Evolutionary conservation across 2,797 vertebrate genomes (phyloP).

Genomic region (Loriculus beryllinus): DNA sequence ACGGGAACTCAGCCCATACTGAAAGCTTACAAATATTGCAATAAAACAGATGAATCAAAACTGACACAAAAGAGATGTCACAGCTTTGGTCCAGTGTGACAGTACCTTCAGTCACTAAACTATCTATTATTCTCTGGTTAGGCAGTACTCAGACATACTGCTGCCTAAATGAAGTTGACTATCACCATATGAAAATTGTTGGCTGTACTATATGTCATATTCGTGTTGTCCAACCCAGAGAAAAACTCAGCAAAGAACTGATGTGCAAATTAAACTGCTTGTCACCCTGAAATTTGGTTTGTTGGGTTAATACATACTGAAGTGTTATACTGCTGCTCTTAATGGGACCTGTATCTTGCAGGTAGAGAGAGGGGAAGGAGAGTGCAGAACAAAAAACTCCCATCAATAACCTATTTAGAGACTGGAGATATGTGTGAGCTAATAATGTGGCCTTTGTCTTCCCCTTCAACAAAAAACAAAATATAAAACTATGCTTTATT

Average conservation of each 20-base stretch:
- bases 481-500: background rate
- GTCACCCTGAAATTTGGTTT: background rate
- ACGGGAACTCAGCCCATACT: background rate
- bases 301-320: background rate
- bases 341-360: background rate
- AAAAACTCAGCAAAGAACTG: background rate
- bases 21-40: background rate
- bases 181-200: background rate
- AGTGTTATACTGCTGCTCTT: background rate
- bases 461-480: background rate
- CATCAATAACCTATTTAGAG: background rate
- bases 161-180: background rate
- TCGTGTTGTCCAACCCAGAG: background rate
- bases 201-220: background rate
- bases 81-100: background rate
- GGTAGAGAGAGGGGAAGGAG: background rate
- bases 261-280: background rate
- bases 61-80: background rate
- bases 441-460: background rate
- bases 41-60: background rate
- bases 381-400: background rate
- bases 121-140: background rate
- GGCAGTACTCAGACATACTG: accelerated
- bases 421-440: background rate
- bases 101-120: background rate